Percentiles rank a stretch among this genome's conserved stretches.
phyloP scores from a whole-genome alignment of 1,140 invertebrate species.

The Helicorthomorpha holstii region DNA sequence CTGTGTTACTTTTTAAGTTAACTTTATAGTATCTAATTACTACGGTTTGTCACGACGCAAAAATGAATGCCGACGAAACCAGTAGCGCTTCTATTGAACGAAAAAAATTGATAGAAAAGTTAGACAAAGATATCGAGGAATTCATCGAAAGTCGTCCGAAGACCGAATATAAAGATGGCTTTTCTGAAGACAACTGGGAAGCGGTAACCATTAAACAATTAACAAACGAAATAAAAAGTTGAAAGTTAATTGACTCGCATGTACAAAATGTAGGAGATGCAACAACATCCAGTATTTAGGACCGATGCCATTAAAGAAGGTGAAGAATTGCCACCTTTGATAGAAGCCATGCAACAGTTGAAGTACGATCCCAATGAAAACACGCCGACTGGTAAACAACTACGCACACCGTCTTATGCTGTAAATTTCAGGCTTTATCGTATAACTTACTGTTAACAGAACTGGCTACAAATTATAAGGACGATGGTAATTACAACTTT shows the following conservation, averaged over 20 bases:
- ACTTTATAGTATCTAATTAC: no score
- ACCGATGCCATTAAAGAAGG: conserved; percentile 44
- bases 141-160: conserved; percentile 58
- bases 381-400: conserved; percentile 41
- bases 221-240: not conserved
- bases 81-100: no score
- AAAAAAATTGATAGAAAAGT: conserved; percentile 47
- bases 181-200: conserved; percentile 66
- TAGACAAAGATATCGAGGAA: conserved; percentile 65
- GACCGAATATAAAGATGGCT: conserved; percentile 50
- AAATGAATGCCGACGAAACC: no score
- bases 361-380: conserved; percentile 82
- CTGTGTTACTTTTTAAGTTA: no score
- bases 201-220: conserved; percentile 24
- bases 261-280: conserved; percentile 53
- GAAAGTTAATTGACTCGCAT: not conserved
- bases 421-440: no score
- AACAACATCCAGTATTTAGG: conserved; percentile 88
- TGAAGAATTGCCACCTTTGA: conserved; percentile 58
- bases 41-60: no score
- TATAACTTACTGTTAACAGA: conserved; percentile 33
- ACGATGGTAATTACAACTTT: conserved; percentile 93
- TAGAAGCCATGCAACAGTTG: conserved; percentile 73
- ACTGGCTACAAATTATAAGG: conserved; percentile 75
- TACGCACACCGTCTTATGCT: not conserved